Evolutionary conservation across 1,140 invertebrate species (phyloP).

Genomic region (Diploscapter pachys): DNA sequence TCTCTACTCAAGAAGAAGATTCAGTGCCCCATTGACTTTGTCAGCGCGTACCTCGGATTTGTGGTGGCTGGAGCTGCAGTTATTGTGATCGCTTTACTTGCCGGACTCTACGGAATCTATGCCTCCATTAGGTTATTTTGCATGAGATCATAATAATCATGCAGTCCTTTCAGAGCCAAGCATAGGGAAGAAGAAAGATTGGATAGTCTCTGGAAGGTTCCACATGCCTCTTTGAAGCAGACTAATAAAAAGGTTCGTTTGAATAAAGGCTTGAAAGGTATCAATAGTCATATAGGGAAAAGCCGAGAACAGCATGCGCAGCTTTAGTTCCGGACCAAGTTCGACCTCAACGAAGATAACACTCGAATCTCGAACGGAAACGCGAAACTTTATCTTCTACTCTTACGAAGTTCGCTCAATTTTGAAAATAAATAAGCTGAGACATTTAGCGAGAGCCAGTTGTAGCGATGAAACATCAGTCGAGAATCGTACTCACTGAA

Average conservation of each 20-base stretch:
- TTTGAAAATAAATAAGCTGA: too few relatives aligned
- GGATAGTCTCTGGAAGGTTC: conserved; percentile 25
- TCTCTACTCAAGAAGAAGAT: neutral
- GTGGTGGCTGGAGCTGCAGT: conserved; percentile 18
- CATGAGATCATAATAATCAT: neutral
- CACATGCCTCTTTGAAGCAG: neutral
- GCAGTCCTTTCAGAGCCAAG: conserved; percentile 14
- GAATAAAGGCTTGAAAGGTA: too few relatives aligned
- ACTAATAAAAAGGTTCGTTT: neutral
- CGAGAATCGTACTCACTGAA: neutral
- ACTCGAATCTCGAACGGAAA: neutral
- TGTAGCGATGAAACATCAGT: conserved; percentile 8
- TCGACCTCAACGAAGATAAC: conserved; percentile 10
- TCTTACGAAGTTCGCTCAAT: neutral
- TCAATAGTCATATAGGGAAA: neutral
- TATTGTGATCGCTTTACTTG: conserved; percentile 13
- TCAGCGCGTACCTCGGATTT: conserved; percentile 12
- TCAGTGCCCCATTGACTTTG: conserved; percentile 24
- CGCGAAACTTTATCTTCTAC: conserved; percentile 15
- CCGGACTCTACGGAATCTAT: conserved; percentile 22
- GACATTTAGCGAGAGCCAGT: neutral
- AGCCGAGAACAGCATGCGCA: conserved; percentile 18
- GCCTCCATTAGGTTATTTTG: too few relatives aligned
- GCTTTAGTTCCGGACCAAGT: conserved; percentile 2
- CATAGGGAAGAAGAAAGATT: neutral